Base-by-base conservation (phyloP, 2,888 invertebrate genomes). In the Acheta domesticus region DNA sequence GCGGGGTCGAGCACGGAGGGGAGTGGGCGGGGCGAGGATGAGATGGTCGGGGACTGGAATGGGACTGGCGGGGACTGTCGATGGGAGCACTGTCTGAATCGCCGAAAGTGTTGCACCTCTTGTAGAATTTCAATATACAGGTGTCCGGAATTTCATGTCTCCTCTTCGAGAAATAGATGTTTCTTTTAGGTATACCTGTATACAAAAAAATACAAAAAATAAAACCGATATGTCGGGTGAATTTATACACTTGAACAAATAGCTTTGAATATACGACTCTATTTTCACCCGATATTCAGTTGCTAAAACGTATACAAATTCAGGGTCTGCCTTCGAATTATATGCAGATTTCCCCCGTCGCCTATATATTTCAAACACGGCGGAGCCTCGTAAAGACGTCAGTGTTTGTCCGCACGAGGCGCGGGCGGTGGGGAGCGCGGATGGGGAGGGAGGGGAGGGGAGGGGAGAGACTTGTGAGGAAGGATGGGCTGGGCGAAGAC, bases 231-330 rank as follows among this genome's bases (percentile, higher is more conserved):
- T 62, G 62, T 62, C 62, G 11, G n/a, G n/a, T 62, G 62, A 62
- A 62, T 62, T 62, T 62, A 62, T 62, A 62, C 62, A 62, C 62
- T n/a, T 62, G 62, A 62, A 62, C 62, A 62, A 62, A n/a, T 62
- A 62, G 62, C 62, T 62, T n/a, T n/a, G 62, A 62, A 62, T 62
- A 62, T 12, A 62, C 62, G 62, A 62, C 62, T 62, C 62, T 62
- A 62, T 62, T 62, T 62, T n/a, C 62, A 14, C 62, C n/a, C 62
- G 62, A 62, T 62, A 62, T 62, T 62, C 62, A 62, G 62, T 62
- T 62, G n/a, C 62, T 62, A 62, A 62, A 62, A 62, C 62, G 14
- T 62, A 62, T 62, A 62, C 62, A 14, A 62, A 62, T 62, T 3
- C 62, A n/a, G 62, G 62, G 62, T 62, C 62, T 62, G 62, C 62